Conservation (phyloP, 1,140 invertebrate genomes). For the Bombus picipes region DNA sequence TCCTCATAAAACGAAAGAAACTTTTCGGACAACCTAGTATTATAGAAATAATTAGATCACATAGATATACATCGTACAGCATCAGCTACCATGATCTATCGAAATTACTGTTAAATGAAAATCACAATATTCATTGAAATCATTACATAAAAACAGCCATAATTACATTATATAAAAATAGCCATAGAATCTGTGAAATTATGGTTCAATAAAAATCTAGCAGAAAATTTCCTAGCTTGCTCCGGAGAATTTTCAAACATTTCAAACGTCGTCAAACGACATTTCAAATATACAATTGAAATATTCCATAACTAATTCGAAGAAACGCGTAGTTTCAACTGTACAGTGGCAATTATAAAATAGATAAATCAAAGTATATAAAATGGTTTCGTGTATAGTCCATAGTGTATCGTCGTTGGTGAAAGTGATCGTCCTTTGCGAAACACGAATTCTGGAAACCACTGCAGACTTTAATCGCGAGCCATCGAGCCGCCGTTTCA, state of each 20-base stretch:
- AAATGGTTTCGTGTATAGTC: not conserved
- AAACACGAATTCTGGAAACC: slow-evolving; percentile 52
- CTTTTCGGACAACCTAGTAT: no score
- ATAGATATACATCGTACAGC: no score
- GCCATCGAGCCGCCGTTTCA: slow-evolving; percentile 55
- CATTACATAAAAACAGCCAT: no score
- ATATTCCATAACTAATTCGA: not conserved
- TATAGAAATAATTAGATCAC: no score
- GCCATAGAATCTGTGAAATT: no score
- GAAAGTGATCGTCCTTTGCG: slow-evolving; percentile 48
- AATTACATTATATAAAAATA: no score
- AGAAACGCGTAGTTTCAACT: no score
- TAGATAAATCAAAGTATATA: not conserved
- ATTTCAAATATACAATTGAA: not conserved
- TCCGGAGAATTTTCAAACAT: not conserved
- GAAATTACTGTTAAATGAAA: no score
- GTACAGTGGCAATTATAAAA: not conserved
- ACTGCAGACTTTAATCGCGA: slow-evolving; percentile 60
- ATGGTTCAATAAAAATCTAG: no score
- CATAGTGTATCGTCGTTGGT: not conserved
- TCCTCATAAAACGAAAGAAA: no score
- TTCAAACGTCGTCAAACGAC: not conserved
- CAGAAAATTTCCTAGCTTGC: not conserved
- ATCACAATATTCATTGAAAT: no score
- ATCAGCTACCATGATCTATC: no score